Conservation (phyloP, 2,113 vertebrate genomes). For the Sorex araneus region DNA sequence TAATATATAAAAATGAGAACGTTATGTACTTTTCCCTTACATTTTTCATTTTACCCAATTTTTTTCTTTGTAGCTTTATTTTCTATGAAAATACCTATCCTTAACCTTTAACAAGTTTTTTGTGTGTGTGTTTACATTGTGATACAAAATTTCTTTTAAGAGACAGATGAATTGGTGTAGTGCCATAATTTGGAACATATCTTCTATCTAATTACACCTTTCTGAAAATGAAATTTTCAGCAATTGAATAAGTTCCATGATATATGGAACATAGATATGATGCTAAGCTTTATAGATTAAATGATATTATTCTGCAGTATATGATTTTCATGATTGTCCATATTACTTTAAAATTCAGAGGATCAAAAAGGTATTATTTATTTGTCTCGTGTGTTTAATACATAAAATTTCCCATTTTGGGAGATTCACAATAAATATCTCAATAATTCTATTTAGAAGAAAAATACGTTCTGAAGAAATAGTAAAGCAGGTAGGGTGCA, state of each 20-base stretch:
- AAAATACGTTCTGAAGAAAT: too few species aligned
- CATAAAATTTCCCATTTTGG: constrained; percentile 46
- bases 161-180: constrained; percentile 22
- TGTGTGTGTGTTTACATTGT: neutral
- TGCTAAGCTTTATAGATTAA: neutral
- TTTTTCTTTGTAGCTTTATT: constrained; percentile 20
- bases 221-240: constrained; percentile 57
- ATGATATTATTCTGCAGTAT: neutral
- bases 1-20: constrained; percentile 65
- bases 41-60: constrained; percentile 28
- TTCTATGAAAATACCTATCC: neutral
- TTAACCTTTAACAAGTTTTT: neutral
- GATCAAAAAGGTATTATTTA: neutral
- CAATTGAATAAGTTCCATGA: neutral
- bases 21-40: neutral
- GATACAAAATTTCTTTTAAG: neutral
- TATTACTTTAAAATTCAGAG: neutral
- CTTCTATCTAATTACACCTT: constrained; percentile 26
- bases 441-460: neutral
- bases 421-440: neutral
- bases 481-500: too few species aligned
- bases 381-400: constrained; percentile 12
- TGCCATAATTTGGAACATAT: constrained; percentile 2
- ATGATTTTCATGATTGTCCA: constrained; percentile 14
- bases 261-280: neutral